phyloP scores from a whole-genome alignment of 2,113 vertebrate genomes.

The Elachura formosa region DNA sequence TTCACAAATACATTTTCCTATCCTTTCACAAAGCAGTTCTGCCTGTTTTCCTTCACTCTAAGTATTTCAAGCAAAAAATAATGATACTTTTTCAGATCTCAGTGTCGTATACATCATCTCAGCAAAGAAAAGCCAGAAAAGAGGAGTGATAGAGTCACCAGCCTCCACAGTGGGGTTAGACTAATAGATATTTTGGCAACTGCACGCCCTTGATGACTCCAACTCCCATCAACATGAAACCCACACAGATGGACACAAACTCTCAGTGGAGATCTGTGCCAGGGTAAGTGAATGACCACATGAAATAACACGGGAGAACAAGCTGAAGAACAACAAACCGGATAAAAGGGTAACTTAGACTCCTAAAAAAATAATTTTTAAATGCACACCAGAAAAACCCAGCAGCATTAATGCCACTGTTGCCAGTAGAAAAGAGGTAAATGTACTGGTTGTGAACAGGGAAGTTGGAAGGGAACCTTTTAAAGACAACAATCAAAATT shows the following conservation, averaged over 20 bases:
- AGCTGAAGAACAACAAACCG: not conserved
- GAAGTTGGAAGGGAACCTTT: rapidly evolving
- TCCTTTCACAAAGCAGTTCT: not conserved
- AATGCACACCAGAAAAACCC: not conserved
- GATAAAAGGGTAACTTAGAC: rapidly evolving
- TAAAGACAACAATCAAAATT: not conserved
- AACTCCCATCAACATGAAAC: not conserved
- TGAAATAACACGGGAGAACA: not conserved
- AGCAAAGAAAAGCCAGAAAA: not conserved
- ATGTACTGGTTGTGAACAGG: not conserved
- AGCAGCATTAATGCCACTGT: not conserved
- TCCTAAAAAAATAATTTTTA: not conserved
- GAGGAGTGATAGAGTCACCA: not conserved
- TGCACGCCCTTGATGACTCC: not conserved
- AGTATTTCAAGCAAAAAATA: not conserved
- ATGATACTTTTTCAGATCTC: not conserved
- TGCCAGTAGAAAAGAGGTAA: not conserved
- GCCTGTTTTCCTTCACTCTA: not conserved
- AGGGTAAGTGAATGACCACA: not conserved
- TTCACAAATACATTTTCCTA: not conserved
- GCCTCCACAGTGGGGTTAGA: not conserved
- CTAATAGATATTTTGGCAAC: constrained; percentile 15
- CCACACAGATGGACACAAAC: not conserved
- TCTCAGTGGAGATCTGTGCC: not conserved
- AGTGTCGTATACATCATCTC: not conserved